These are phyloP conservation scores for Meloidogyne chitwoodi DNA, from an alignment of 1,140 invertebrate genomes.

Conservation along the genomic window DNA sequence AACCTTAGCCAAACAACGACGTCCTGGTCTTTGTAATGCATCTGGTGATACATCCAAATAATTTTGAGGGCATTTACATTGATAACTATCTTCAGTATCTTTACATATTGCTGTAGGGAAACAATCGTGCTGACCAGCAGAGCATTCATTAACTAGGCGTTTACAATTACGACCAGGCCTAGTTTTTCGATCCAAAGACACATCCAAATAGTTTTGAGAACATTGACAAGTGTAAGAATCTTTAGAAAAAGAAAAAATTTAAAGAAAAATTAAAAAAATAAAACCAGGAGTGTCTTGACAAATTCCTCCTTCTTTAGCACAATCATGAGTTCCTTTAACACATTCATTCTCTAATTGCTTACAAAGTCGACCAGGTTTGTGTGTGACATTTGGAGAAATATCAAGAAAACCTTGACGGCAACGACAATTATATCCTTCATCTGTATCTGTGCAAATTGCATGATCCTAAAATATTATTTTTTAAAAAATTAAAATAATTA, in stretches of 20 bases:
- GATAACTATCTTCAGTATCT: constrained; percentile 83
- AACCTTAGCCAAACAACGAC: constrained; percentile 46
- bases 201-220: constrained; percentile 56
- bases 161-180: constrained; percentile 59
- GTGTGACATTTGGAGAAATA: constrained; percentile 53
- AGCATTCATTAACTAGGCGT: constrained; percentile 40
- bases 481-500: background rate
- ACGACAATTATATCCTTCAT: constrained; percentile 55
- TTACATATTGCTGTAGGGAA: constrained; percentile 74
- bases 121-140: constrained; percentile 69
- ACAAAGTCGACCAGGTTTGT: constrained; percentile 56
- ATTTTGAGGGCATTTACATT: constrained; percentile 76
- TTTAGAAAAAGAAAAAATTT: constrained; percentile 11
- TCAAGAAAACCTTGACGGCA: constrained; percentile 56
- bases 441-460: constrained; percentile 56
- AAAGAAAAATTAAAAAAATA: background rate
- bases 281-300: constrained; percentile 56
- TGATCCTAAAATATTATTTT: constrained; percentile 35
- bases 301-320: constrained; percentile 55
- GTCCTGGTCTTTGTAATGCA: constrained; percentile 46
- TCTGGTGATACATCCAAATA: constrained; percentile 64
- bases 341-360: constrained; percentile 57
- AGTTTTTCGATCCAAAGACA: constrained; percentile 50
- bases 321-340: constrained; percentile 53
- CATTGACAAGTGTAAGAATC: constrained; percentile 52